Conservation (phyloP, 2,113 vertebrate genomes). For the Marmota flaviventris region DNA sequence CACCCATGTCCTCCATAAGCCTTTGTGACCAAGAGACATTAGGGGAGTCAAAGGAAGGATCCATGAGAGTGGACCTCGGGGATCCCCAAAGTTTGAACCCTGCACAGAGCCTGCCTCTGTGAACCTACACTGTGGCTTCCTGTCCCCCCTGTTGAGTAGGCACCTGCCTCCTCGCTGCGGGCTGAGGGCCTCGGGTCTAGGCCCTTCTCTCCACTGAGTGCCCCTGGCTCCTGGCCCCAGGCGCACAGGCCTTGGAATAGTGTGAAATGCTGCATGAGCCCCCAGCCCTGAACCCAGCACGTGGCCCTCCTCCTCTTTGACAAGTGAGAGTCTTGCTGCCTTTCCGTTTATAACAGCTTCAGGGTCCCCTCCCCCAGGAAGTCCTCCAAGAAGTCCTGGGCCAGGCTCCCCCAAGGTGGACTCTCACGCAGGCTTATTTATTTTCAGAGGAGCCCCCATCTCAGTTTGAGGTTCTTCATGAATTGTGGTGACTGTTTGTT, state of each 20-base stretch:
- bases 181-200: neutral
- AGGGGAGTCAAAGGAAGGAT: neutral
- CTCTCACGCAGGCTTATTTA: neutral
- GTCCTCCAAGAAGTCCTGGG: neutral
- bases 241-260: too few relatives aligned
- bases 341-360: neutral
- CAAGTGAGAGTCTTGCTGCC: neutral
- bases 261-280: neutral
- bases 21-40: neutral
- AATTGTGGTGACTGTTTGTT: neutral
- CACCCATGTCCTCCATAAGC: neutral
- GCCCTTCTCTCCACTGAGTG: neutral
- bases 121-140: neutral
- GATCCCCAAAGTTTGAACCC: neutral
- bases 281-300: too few relatives aligned
- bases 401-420: neutral
- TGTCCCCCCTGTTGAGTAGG: fast-evolving
- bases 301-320: neutral
- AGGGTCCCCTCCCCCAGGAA: neutral
- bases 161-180: fast-evolving
- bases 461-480: neutral
- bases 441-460: neutral
- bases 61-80: neutral
- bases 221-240: too few relatives aligned
- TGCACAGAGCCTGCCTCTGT: neutral